Evolutionary conservation across 23 tunicate species (phyloP), one percentile per base, ranked within the genome.

Genomic region (Styela clava): DNA sequence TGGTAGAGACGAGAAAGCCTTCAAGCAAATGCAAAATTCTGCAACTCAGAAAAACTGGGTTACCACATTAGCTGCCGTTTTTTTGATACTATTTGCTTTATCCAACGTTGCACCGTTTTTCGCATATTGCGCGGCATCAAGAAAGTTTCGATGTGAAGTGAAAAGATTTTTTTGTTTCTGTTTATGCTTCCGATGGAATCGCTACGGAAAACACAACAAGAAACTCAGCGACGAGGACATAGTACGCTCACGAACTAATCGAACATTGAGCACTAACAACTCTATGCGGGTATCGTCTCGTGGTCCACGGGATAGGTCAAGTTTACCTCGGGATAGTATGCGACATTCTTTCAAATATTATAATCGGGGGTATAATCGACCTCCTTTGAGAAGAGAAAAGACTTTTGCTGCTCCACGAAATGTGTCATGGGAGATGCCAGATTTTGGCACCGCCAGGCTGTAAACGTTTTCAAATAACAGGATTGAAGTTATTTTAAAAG

Each of bases 61-160:
- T 16, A 52, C 65, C 9, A 76, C 81, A 7, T 18, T 76, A 56
- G n/a, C 81, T 0, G 81, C 64, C 2, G 32, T 52, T 33, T 76
- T 76, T 64, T 37, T 52, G 64, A 44, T 76, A n/a, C 37, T 76
- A 20, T 76, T 33, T 44, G 81, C 65, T 19, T 24, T 76, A 12
- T 64, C 81, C 19, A 76, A 64, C 26, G 27, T 76, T 23, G 64
- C 65, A 19, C 81, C 81, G 24, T 76, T 76, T 44, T 76, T 76
- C 29, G 65, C 37, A 22, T 76, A 44, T 1, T 76, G 81, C 24
- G 64, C 65, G n/a, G 65, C 65, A 76, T 76, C 81, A 2, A 52
- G 81, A 9, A 2, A 44, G 16, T 76, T 76, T 30, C 64, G 81
- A 23, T 23, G 32, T 0, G 81, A 76, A 52, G 81, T 44, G 26